phyloP scores from a whole-genome alignment of 2,797 vertebrate genomes.

The Coranthus polyacanthus region DNA sequence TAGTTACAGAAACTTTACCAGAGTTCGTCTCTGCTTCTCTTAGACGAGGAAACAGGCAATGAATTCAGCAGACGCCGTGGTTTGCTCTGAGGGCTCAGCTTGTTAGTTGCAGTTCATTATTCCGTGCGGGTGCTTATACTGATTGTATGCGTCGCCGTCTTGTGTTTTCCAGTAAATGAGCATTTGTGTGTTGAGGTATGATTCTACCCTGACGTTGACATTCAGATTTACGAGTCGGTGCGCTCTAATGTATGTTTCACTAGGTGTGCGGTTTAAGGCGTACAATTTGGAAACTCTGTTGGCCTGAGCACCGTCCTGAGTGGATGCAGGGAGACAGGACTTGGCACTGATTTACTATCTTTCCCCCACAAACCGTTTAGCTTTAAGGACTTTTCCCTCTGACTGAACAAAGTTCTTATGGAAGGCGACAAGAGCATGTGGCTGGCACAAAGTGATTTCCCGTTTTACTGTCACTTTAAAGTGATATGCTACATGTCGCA shows the following conservation, averaged over 20 bases:
- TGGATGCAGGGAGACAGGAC: conserved; percentile 47
- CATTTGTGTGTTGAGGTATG: not conserved
- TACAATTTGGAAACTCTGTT: not conserved
- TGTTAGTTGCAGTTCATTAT: conserved; percentile 18
- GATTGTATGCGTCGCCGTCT: not conserved
- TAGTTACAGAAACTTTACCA: conserved; percentile 6
- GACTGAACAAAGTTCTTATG: conserved; percentile 82
- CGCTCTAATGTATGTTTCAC: not conserved
- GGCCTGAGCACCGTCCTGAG: conserved; percentile 29
- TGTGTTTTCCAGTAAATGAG: not conserved
- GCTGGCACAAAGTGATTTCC: conserved; percentile 79
- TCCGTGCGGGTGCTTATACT: not conserved
- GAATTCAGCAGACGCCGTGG: conserved; percentile 1
- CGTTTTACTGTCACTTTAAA: conserved; percentile 79
- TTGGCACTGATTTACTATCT: conserved; percentile 61
- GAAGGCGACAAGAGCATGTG: conserved; percentile 77
- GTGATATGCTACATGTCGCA: conserved; percentile 79
- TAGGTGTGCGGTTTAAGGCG: conserved; percentile 11
- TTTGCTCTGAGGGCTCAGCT: conserved; percentile 12
- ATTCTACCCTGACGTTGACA: not conserved
- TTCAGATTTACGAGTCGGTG: not conserved
- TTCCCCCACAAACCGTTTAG: conserved; percentile 67
- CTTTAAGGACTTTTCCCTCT: conserved; percentile 74
- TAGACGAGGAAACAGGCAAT: conserved; percentile 30
- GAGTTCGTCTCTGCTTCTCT: conserved; percentile 33